Conservation (phyloP, 2,113 vertebrate species). For the Uria lomvia region DNA sequence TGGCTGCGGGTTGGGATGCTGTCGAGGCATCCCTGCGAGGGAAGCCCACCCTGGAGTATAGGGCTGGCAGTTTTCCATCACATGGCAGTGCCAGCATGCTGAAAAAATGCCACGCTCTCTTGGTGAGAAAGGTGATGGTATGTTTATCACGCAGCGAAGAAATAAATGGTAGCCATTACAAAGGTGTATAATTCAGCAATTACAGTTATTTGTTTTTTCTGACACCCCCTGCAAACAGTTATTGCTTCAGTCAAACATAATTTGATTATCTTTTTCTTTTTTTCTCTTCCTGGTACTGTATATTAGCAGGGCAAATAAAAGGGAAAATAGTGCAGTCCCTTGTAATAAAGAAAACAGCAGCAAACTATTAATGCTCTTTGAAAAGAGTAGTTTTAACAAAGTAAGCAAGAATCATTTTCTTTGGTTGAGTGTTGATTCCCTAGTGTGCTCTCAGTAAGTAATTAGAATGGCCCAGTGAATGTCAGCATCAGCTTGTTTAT, state of each 20-base stretch:
- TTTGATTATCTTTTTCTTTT: constrained; percentile 48
- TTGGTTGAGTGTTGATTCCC: constrained; percentile 82
- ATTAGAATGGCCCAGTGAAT: constrained; percentile 88
- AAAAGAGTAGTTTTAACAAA: constrained; percentile 81
- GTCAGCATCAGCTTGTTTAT: constrained; percentile 90
- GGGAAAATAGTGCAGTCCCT: constrained; percentile 58
- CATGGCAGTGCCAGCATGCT: background rate
- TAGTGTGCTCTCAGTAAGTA: constrained; percentile 83
- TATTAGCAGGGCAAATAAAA: constrained; percentile 57
- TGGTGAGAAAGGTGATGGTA: constrained; percentile 21
- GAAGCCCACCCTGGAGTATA: background rate
- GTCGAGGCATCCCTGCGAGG: background rate
- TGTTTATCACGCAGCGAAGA: background rate
- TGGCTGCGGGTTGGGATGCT: fast-evolving
- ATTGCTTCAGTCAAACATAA: constrained; percentile 57
- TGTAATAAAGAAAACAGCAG: constrained; percentile 67
- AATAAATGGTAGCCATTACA: constrained; percentile 59
- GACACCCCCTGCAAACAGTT: constrained; percentile 54
- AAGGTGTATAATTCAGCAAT: constrained; percentile 59
- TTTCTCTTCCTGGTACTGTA: background rate
- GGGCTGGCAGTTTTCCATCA: background rate
- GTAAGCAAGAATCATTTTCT: constrained; percentile 79
- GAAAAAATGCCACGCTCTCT: background rate
- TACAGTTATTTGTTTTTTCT: constrained; percentile 60
- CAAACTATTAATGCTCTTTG: constrained; percentile 75